Base-by-base conservation (phyloP, 2,888 invertebrate species). In the Callyntrura sp. region DNA sequence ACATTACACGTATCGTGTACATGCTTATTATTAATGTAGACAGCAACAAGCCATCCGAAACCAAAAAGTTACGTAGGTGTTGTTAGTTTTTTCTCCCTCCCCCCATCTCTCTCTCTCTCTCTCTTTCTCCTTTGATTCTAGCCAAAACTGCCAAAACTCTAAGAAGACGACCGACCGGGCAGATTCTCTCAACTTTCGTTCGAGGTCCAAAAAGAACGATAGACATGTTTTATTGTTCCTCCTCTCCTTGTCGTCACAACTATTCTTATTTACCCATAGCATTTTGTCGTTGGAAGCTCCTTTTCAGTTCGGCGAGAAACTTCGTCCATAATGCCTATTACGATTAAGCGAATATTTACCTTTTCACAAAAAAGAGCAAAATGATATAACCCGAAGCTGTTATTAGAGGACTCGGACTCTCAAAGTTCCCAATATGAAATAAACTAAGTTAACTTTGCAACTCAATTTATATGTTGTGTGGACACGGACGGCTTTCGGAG, bases 51-150 rank as follows among this genome's bases (percentile, higher is more conserved):
- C 35, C 68, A 68, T 68, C 68, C 68, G 35, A 68, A 68, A 35
- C 35, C 35, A 68, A 35, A 25, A 68, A 68, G 17, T 73, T 48
- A 48, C 73, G 73, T 73, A 73, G 73, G 73, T 73, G 73, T 73
- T 48, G 48, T 1, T 11, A 68, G 62, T 25, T 62, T 55, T 62
- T 62, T 62, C 20, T 57, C n/a, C n/a, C n/a, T n/a, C n/a, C n/a
- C n/a, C n/a, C n/a, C n/a, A n/a, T n/a, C n/a, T n/a, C n/a, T n/a
- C n/a, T n/a, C n/a, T n/a, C n/a, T n/a, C 45, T 45, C 5, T 11
- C 28, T 23, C 62, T 65, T 68, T 35, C 68, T n/a, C 35, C 35
- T 35, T 35, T 68, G 68, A 28, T n/a, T 35, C 35, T 14, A 35
- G 4, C n/a, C 35, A n/a, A 68, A 68, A 35, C 68, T 68, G 28